phyloP scores from a whole-genome alignment of 2,113 vertebrate genomes.

The Sus scrofa region T2T-Sscrofa CM000818.6:97243501-97244000 shows the following conservation, averaged over 20 bases:
- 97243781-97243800: neutral
- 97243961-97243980: constrained; percentile 45
- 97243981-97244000: constrained; percentile 33
- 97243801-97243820: neutral
- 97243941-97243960: too few species aligned
- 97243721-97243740: neutral
- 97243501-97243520: too few species aligned
- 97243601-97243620: neutral
- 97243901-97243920: constrained; percentile 49
- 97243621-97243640: neutral
- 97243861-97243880: neutral
- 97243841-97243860: neutral
- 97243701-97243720: neutral
- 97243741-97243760: neutral
- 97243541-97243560: too few species aligned
- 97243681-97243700: neutral
- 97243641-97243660: neutral
- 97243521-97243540: too few species aligned
- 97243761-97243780: neutral
- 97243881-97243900: constrained; percentile 58
- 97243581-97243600: too few species aligned
- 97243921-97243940: neutral
- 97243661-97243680: neutral
- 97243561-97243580: too few species aligned
- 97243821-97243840: neutral